Evolutionary conservation across 2,113 vertebrate genomes (phyloP).

Genomic region (Indri indri): DNA sequence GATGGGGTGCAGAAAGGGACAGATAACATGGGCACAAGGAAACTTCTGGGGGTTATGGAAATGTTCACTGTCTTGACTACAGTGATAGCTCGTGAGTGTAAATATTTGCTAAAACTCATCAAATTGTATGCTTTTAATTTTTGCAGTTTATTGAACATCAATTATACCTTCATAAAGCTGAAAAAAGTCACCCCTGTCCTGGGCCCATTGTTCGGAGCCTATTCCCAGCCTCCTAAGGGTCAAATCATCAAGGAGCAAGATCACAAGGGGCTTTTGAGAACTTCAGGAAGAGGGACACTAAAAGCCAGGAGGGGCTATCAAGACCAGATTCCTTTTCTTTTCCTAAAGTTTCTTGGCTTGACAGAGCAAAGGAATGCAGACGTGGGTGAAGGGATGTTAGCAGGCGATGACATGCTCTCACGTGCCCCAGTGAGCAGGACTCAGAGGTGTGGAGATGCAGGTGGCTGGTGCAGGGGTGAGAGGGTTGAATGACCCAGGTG

Average conservation of each 20-base stretch:
- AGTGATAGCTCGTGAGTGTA: background rate
- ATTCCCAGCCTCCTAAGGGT: background rate
- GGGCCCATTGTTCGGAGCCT: background rate
- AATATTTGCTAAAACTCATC: background rate
- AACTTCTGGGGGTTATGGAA: background rate
- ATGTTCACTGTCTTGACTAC: background rate
- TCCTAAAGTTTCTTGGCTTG: background rate
- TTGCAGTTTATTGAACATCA: background rate
- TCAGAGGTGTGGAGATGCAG: background rate
- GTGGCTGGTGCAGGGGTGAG: background rate
- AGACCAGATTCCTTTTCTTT: background rate
- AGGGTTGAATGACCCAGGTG: background rate
- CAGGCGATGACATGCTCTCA: accelerated
- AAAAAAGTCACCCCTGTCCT: background rate
- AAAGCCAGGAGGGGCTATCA: background rate
- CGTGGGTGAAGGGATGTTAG: background rate
- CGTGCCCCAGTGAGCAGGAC: background rate
- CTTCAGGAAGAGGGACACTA: background rate
- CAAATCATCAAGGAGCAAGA: background rate
- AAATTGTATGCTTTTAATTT: background rate
- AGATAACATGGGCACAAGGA: background rate
- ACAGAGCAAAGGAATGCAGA: background rate
- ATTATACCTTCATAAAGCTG: background rate
- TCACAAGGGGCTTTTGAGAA: background rate
- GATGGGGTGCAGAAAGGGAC: background rate